Conservation (phyloP, 1,140 invertebrate genomes). For the Cydia pomonella region DNA sequence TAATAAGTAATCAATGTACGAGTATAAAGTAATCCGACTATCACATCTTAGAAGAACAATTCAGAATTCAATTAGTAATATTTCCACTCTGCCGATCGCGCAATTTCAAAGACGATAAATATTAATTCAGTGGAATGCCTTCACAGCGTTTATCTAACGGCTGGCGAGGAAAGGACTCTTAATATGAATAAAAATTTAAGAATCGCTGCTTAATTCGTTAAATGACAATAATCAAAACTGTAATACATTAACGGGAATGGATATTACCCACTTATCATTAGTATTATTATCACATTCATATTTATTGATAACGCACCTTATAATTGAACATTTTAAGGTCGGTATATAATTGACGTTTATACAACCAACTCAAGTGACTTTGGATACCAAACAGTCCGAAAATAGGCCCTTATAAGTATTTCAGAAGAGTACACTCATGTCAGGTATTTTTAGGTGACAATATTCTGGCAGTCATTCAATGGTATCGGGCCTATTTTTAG, state of each 20-base stretch:
- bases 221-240: not conserved
- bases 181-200: not conserved
- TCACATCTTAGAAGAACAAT: constrained; percentile 39
- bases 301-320: no score
- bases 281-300: not conserved
- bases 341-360: no score
- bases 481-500: no score
- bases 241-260: not conserved
- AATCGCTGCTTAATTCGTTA: not conserved
- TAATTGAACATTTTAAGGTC: no score
- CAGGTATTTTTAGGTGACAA: no score
- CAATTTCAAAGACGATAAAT: constrained; percentile 51
- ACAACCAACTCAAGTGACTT: no score
- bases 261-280: constrained; percentile 6
- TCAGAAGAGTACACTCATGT: no score
- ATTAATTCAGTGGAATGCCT: constrained; percentile 38
- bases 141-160: constrained; percentile 34
- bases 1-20: not conserved
- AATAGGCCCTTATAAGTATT: no score
- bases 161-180: not conserved
- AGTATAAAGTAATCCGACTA: not conserved
- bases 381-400: no score
- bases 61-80: constrained; percentile 47
- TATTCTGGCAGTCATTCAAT: no score
- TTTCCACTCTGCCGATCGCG: constrained; percentile 44